Evolutionary conservation across 2,113 vertebrate species (phyloP).

Genomic region (Megaceryle torquata): DNA sequence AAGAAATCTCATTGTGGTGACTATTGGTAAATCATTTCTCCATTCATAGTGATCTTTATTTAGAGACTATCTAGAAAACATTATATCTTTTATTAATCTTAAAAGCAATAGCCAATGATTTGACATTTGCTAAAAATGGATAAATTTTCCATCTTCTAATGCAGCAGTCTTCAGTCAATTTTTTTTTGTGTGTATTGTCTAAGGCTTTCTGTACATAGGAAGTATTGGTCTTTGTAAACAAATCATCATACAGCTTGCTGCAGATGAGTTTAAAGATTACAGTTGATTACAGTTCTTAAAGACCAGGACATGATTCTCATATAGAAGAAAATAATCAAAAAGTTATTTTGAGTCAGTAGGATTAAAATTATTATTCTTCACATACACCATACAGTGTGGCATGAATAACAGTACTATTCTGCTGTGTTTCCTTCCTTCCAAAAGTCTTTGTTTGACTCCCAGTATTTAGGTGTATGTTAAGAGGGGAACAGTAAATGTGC

Average conservation of each 20-base stretch:
- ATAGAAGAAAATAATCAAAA: neutral
- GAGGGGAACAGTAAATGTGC: neutral
- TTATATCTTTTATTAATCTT: slow-evolving; percentile 80
- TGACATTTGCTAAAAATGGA: slow-evolving; percentile 77
- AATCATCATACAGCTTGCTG: neutral
- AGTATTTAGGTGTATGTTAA: neutral
- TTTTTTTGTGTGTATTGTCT: slow-evolving; percentile 16
- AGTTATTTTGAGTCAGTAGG: neutral
- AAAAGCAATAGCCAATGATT: slow-evolving; percentile 73
- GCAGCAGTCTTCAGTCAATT: slow-evolving; percentile 49
- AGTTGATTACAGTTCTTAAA: slow-evolving; percentile 20
- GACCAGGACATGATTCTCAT: neutral
- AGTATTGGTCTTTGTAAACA: slow-evolving; percentile 29
- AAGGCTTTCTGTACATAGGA: slow-evolving; percentile 9
- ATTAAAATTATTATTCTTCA: neutral
- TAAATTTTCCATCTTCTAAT: slow-evolving; percentile 67
- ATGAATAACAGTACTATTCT: neutral
- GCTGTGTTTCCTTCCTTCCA: neutral
- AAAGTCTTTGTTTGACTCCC: neutral
- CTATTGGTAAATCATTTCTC: slow-evolving; percentile 82
- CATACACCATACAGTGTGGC: neutral
- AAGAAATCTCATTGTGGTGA: slow-evolving; percentile 80
- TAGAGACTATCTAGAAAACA: slow-evolving; percentile 75
- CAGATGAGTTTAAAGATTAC: slow-evolving; percentile 33
- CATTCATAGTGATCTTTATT: slow-evolving; percentile 81